phyloP scores from a whole-genome alignment of 1,140 invertebrate genomes.

The Plodia interpunctella region DNA sequence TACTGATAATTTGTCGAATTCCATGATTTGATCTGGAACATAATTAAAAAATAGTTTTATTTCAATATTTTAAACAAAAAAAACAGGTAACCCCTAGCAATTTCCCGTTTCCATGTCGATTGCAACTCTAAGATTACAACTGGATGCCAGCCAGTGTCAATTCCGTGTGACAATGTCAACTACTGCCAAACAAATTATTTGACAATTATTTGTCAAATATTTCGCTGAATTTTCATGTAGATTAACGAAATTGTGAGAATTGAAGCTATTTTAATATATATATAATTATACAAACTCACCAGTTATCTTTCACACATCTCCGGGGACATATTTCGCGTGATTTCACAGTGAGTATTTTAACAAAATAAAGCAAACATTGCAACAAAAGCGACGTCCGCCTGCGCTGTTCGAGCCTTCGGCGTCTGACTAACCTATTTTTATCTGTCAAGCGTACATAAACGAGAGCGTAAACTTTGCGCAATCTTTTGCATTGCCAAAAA shows the following conservation, averaged over 20 bases:
- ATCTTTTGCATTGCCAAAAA: constrained; percentile 12
- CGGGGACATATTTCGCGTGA: background rate
- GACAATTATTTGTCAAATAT: too few relatives aligned
- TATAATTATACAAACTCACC: constrained; percentile 5
- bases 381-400: constrained; percentile 8
- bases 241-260: too few relatives aligned
- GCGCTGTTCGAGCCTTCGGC: constrained; percentile 12
- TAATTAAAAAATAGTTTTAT: background rate
- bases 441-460: constrained; percentile 39
- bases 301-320: background rate
- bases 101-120: background rate
- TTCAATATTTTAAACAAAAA: too few relatives aligned
- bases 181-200: background rate
- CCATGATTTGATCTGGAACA: constrained; percentile 31
- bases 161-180: background rate
- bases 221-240: too few relatives aligned
- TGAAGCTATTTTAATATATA: background rate
- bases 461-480: constrained; percentile 17
- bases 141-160: too few relatives aligned
- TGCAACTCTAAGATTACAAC: too few relatives aligned
- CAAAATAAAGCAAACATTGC: background rate
- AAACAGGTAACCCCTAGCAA: too few relatives aligned
- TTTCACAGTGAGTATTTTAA: background rate
- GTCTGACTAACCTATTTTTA: constrained; percentile 63
- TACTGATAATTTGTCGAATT: constrained; percentile 63